Evolutionary conservation across 2,888 invertebrate genomes (phyloP).

Genomic region (Habroteleia sp.): DNA sequence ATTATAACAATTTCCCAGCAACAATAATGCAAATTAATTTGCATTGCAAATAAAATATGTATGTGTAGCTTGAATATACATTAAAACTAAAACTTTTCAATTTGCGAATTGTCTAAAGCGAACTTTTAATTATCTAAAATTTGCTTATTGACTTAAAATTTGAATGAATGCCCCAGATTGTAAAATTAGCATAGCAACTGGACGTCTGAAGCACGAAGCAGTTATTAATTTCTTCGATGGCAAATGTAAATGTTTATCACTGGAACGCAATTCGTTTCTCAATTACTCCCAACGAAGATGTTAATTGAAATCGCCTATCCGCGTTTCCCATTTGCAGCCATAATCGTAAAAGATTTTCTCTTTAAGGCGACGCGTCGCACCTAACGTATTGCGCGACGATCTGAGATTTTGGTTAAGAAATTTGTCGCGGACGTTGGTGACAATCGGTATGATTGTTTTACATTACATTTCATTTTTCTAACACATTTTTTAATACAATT

Average conservation of each 20-base stretch:
- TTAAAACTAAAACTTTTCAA: no score
- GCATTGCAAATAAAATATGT: no score
- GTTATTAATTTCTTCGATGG: slow-evolving; percentile 11
- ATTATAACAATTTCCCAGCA: no score
- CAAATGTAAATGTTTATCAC: slow-evolving; percentile 17
- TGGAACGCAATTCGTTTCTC: slow-evolving; percentile 26
- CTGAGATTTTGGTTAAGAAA: slow-evolving; percentile 44
- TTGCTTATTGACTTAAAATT: not conserved
- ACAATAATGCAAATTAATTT: no score
- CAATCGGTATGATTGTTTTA: no score
- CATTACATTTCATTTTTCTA: slow-evolving; percentile 2
- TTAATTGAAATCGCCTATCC: slow-evolving; percentile 34
- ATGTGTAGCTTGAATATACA: no score
- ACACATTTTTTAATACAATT: no score
- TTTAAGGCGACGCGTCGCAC: slow-evolving; percentile 55
- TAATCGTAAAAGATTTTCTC: slow-evolving; percentile 50
- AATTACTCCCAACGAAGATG: slow-evolving; percentile 28
- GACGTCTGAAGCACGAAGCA: not conserved
- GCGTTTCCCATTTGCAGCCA: slow-evolving; percentile 30
- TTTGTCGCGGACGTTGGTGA: slow-evolving; percentile 21
- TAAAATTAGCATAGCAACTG: slow-evolving; percentile 13
- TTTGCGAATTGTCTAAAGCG: no score
- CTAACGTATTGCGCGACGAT: slow-evolving; percentile 48
- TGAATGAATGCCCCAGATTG: not conserved
- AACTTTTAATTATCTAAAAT: no score